Evolutionary conservation across 2,797 vertebrate genomes (phyloP), one percentile per base, ranked within the genome.

Genomic region (Sebastes oblongus): DNA sequence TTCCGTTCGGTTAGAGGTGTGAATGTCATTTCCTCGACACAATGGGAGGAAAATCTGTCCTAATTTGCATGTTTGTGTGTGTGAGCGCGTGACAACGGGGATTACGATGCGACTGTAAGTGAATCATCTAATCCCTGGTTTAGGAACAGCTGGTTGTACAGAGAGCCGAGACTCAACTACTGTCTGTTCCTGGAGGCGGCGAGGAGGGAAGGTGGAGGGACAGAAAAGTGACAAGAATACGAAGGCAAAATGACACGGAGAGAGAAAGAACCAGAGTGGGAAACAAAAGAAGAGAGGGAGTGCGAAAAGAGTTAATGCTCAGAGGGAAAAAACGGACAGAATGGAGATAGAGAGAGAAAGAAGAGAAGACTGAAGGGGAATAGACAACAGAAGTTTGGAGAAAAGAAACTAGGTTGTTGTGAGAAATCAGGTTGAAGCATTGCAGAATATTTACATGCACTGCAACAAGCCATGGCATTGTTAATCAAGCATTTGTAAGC

Each of bases 51-150:
- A 89, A 89, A 86, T 86, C 64, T 84, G 73, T 79, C 61, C 67
- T 75, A 77, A 88, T 86, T 89, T 91, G 85, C 83, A 86, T 91
- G 83, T 87, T 85, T 88, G 78, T 69, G 84, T 68, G 81, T 65
- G 60, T 39, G 80, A 42, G 72, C 80, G 86, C 16, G 52, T 81
- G 82, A 65, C 64, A 78, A 71, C 46, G 16, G 65, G 84, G 86
- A 89, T 88, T 92, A 86, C 81, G 86, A 87, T 83, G 78, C 46
- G 79, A 83, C 72, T 87, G 82, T 85, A 88, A 90, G 83, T 88
- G 80, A 89, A 89, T 89, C 69, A 87, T 84, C 89, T 90, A 88
- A 92, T 90, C 88, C 82, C 25, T 56, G 84, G 55, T 27, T 91
- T 79, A 85, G 71, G 60, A 85, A 72, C 83, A 91, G 84, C 89